phyloP scores from a whole-genome alignment of 2,113 vertebrate species.

The Chauna torquata region DNA sequence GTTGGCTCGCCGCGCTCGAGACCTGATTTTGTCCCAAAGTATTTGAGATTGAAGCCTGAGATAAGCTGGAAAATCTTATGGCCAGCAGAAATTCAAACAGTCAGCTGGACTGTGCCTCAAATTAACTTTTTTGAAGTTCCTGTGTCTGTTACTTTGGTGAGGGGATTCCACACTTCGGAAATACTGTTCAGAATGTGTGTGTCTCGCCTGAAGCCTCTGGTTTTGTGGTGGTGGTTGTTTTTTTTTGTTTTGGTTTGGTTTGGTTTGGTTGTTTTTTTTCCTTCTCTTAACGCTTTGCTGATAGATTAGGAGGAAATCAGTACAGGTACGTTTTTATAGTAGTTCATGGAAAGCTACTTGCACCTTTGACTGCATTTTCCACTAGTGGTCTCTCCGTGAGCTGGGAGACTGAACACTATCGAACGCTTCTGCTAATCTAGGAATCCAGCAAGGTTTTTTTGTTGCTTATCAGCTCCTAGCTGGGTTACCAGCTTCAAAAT shows the following conservation, averaged over 20 bases:
- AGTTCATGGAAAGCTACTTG: not conserved
- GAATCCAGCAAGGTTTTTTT: not conserved
- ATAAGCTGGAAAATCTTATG: not conserved
- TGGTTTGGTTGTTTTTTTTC: too few relatives aligned
- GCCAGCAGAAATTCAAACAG: not conserved
- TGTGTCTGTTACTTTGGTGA: not conserved
- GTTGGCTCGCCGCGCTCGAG: not conserved
- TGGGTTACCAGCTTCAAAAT: not conserved
- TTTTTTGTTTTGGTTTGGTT: not conserved
- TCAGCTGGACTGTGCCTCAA: not conserved
- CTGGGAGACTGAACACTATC: not conserved
- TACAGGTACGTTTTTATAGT: not conserved
- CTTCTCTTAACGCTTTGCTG: rapidly evolving
- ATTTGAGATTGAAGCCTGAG: not conserved
- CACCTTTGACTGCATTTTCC: not conserved
- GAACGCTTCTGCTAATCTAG: not conserved
- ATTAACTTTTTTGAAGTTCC: not conserved
- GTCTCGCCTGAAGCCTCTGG: not conserved
- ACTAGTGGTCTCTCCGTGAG: not conserved
- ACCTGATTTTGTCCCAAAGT: not conserved
- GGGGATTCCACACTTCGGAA: not conserved
- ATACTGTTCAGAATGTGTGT: not conserved
- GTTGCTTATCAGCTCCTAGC: not conserved
- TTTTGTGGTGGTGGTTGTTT: not conserved
- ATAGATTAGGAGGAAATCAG: not conserved